Evolutionary conservation across 2,113 vertebrate species (phyloP), one percentile per base, ranked within the genome.

Genomic region (Cathartes aura): DNA sequence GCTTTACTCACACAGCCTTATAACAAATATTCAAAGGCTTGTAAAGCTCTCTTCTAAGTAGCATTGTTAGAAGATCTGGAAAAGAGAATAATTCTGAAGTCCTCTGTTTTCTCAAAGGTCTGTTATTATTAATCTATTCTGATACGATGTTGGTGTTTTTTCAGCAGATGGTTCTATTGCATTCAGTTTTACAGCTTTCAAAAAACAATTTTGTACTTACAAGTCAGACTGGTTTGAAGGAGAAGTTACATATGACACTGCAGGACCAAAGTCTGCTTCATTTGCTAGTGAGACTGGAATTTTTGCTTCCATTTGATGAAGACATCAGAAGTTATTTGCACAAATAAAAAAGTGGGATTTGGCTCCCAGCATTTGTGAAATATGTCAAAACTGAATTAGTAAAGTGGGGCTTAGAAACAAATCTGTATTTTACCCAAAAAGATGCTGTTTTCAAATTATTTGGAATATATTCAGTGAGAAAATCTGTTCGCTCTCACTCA

Each of bases 181-280:
- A 2, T 84, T 94, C 40, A 34, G 16, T 82, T 85, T 91, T 97
- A 68, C 84, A 92, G 88, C 85, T 96, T 91, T 64, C n/a, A 74
- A 55, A 76, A 87, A 73, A 80, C 58, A 76, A 67, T 87, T 92
- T 97, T 94, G 78, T 50, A 78, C 56, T 93, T 95, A n/a, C 8
- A 89, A 83, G 53, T 82, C 50, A 67, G 48, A 30, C 63, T 86
- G 75, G 29, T 93, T 94, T 91, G 55, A 83, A 88, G 92, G 58
- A 86, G 53, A 91, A 86, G 53, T 79, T 93, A 64, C 68, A 52
- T 88, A 45, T 52, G 79, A 73, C 82, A 60, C 53, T 76, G 32
- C 76, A 82, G 58, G 71, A 90, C 74, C 53, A 85, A 76, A 71
- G 45, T 89, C 62, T 91, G 66, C 66, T 89, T 89, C 34, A 15